Conservation (phyloP, 2,113 vertebrate genomes). For the Phyllostomus hastatus region DNA sequence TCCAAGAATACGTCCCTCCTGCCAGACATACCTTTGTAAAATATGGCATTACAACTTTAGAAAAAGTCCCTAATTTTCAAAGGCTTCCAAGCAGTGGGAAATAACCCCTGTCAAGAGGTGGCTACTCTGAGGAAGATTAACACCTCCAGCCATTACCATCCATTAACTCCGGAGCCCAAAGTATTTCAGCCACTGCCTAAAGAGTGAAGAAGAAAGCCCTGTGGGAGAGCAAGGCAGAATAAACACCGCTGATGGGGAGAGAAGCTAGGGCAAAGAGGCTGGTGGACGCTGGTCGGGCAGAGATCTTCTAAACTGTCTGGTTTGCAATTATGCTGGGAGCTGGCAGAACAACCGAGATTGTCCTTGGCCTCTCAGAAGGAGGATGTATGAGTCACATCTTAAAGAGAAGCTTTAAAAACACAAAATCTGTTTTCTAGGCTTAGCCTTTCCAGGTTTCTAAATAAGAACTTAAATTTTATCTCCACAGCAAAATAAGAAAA, state of each 20-base stretch:
- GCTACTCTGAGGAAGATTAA: not conserved
- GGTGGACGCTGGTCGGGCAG: not conserved
- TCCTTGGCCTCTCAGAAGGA: not conserved
- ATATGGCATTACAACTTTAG: not conserved
- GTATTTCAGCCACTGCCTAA: not conserved
- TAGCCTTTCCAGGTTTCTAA: slow-evolving; percentile 42
- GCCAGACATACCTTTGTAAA: not conserved
- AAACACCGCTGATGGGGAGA: not conserved
- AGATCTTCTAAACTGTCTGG: not conserved
- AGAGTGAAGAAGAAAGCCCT: not conserved
- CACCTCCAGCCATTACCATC: not conserved
- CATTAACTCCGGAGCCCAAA: not conserved
- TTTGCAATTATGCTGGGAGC: not conserved
- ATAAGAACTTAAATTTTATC: slow-evolving; percentile 36
- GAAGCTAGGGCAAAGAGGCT: not conserved
- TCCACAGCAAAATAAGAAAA: not conserved
- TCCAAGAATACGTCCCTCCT: not conserved
- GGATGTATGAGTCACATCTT: not conserved
- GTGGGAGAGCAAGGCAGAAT: not conserved
- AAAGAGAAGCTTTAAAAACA: slow-evolving; percentile 38
- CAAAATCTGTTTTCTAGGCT: slow-evolving; percentile 7
- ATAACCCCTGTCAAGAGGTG: not conserved
- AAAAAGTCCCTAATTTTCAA: not conserved
- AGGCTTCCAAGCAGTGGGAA: not conserved
- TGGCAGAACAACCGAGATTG: not conserved